Evolutionary conservation across 2,888 invertebrate species (phyloP).

Genomic region (Gerris lacustris): DNA sequence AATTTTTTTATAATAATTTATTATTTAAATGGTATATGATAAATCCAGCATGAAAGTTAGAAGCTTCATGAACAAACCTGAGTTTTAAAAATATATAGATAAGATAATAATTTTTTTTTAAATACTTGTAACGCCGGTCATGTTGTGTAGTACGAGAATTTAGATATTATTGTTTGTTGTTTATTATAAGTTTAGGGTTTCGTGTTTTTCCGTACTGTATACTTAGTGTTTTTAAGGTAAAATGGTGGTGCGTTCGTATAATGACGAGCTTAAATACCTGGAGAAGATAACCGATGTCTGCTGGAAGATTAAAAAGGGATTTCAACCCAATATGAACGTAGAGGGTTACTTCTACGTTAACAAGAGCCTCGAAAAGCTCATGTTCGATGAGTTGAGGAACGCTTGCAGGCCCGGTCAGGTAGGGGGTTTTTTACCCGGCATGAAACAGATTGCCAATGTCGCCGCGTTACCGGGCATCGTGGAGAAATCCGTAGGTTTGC

Average conservation of each 20-base stretch:
- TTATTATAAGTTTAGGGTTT: neutral
- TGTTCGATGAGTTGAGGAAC: conserved; percentile 92
- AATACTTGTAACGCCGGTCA: too few species aligned
- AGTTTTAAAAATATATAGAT: too few species aligned
- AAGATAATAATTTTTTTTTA: too few species aligned
- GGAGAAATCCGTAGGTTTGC: conserved; percentile 81
- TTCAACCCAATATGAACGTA: conserved; percentile 97
- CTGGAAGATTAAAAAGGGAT: conserved; percentile 95
- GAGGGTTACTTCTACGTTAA: conserved; percentile 98
- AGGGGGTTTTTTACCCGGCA: conserved; percentile 95
- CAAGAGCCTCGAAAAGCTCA: conserved; percentile 73
- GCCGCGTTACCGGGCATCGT: conserved; percentile 97
- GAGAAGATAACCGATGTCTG: conserved; percentile 73
- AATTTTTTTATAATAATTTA: too few species aligned
- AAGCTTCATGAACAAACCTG: too few species aligned
- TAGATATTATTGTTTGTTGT: neutral
- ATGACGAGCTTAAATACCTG: conserved; percentile 84
- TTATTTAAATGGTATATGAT: too few species aligned
- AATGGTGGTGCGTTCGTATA: conserved; percentile 82
- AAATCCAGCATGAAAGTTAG: too few species aligned
- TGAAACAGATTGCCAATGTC: conserved; percentile 98
- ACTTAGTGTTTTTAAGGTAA: neutral
- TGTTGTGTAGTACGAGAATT: too few species aligned
- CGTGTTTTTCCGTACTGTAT: neutral
- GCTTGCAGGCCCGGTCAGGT: conserved; percentile 77